Base-by-base conservation (phyloP, 1,140 invertebrate genomes). In the Elymnias hypermnestra region DNA sequence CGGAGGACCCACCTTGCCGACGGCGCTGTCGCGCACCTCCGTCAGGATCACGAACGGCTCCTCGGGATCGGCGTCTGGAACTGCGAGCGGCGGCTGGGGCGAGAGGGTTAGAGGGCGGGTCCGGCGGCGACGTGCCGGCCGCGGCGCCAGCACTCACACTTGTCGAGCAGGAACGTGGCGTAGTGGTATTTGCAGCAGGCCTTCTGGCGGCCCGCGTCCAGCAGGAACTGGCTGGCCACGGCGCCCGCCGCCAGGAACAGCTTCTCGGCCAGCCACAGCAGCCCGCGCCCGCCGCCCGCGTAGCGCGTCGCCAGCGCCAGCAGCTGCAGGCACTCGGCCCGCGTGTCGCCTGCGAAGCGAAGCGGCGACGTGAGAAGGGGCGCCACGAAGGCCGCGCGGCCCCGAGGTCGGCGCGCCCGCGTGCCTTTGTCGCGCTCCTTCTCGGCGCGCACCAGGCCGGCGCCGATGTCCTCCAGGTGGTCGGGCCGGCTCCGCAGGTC, bases 181-280 rank as follows among this genome's bases (percentile, higher is more conserved):
- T 88, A 89, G 41, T 88, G 61, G 44, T 87, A 90, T 61, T 86
- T 84, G 40, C 82, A 78, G 4, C 83, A 65, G 1, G 83, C 84
- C 22, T 88, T 77, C 19, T 72, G 84, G 22, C 79, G 62, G 3
- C 73, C 71, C 3, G 86, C 79, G 9, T 88, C 83, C 0, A 75
- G 23, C 7, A 83, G 22, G 39, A 87, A 86, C 3, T 76, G 61
- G 21, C 75, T 75, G 0, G 75, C 68, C 1, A 85, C 72, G 5
- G 70, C 67, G 2, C 90, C 68, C 0, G 83, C 50, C 3, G 75
- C 78, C 12, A 85, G 54, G 17, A 88, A 88, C 7, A 91, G 72
- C 22, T 86, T 87, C 36, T 91, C 87, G 1, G 88, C 87, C 1
- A 91, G 51, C 89, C 89, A 91, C 54, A 88, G 77, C 66, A 89